Evolutionary conservation across 2,888 invertebrate species (phyloP).

Genomic region (Ophioninae sp.): DNA sequence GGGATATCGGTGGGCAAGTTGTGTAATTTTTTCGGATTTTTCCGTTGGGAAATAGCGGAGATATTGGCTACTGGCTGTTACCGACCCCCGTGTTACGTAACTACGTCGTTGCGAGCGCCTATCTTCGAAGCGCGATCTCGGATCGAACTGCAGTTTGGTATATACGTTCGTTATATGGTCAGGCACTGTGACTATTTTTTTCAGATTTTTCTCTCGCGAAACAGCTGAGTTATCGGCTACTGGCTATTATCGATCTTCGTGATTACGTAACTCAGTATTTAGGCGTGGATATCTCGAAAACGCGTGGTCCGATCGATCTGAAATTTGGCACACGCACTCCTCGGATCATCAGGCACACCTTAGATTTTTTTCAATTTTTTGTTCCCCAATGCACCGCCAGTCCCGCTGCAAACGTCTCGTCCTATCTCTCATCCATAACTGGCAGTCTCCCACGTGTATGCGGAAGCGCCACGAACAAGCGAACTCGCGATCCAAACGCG

Average conservation of each 20-base stretch:
- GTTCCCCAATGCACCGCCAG: background rate
- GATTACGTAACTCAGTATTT: background rate
- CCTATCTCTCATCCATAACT: background rate
- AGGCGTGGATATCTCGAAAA: background rate
- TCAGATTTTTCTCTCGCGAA: background rate
- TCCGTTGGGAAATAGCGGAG: background rate
- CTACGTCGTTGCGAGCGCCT: background rate
- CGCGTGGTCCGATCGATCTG: background rate
- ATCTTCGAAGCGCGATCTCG: too few species aligned
- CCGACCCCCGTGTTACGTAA: background rate
- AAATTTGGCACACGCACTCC: background rate
- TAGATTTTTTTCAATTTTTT: background rate
- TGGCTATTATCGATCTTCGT: background rate
- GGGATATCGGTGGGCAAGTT: background rate
- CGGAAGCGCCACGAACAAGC: background rate
- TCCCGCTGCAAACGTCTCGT: background rate
- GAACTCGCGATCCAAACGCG: slow-evolving; percentile 15
- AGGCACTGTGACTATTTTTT: background rate
- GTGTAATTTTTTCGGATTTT: slow-evolving; percentile 4
- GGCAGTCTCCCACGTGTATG: slow-evolving; percentile 23
- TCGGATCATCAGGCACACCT: background rate
- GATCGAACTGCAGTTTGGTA: background rate
- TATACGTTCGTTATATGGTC: background rate
- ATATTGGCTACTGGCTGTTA: slow-evolving; percentile 12
- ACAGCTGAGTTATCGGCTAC: slow-evolving; percentile 1